Base-by-base conservation (phyloP, 2,888 invertebrate species). In the Phrixothrix hirtus region DNA sequence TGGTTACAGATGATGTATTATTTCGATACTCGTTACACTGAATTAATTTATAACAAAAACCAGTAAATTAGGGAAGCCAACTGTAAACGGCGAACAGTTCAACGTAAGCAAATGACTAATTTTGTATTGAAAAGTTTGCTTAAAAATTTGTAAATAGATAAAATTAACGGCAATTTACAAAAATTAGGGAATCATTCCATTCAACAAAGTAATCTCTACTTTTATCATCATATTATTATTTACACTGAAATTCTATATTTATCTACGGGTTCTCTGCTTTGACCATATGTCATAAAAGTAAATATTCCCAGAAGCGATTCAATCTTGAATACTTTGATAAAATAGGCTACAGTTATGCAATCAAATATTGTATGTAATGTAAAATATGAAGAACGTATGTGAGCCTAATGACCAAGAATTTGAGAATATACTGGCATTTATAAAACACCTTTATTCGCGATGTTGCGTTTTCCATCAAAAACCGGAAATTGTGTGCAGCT, bases 401-500 rank as follows among this genome's bases (percentile, higher is more conserved):
- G 21, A 48, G 32, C 14, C 12, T 41, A 41, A 38, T 31, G 21
- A 26, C 34, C 9, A 38, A 35, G 37, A 26, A 46, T 46, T 50
- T 41, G 38, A 34, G 15, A 27, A 36, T 29, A 12, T 34, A 34
- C 10, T 13, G 21, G 32, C 45, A 55, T n/a, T 50, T 55, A 53
- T 48, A 46, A 55, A 55, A 50, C 45, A 55, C 49, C 55, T 55
- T 36, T 41, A 50, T 48, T 50, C 55, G 55, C 46, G 39, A 55
- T 50, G 50, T 55, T 50, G 41, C 50, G 58, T 58, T 61, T 62
- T 62, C 59, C 58, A 61, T 62, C 62, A 56, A 46, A 55, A 43
- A 53, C 60, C 62, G 66, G 66, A 66, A 64, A 66, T 66, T 64
- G 63, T 62, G 62, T 64, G 61, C 61, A 59, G 61, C 58, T 62